These are phyloP conservation scores for Helicoverpa assulta DNA, from an alignment of 2,888 invertebrate genomes.

Conservation along the genomic window DNA sequence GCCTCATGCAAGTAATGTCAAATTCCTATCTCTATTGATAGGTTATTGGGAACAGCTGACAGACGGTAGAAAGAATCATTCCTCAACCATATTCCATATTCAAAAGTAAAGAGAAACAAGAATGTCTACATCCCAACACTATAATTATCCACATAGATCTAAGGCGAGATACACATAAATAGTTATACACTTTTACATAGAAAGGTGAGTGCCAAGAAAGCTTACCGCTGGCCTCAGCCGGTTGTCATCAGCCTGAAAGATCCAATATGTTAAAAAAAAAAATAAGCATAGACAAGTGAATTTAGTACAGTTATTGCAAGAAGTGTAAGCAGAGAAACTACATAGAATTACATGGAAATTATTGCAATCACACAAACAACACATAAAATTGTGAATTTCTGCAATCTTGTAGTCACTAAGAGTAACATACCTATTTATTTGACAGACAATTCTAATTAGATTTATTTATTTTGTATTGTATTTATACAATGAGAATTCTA, in stretches of 20 bases:
- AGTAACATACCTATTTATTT: too few species aligned
- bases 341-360: not conserved
- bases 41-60: too few species aligned
- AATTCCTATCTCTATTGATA: too few species aligned
- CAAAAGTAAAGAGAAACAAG: not conserved
- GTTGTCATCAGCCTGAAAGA: constrained; percentile 83
- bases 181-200: constrained; percentile 41
- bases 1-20: too few species aligned
- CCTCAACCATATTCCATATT: not conserved
- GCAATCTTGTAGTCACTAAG: too few species aligned
- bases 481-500: too few species aligned
- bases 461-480: too few species aligned
- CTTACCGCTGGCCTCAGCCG: constrained; percentile 86
- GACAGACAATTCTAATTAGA: too few species aligned
- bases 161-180: constrained; percentile 17
- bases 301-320: constrained; percentile 34
- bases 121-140: constrained; percentile 4
- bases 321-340: constrained; percentile 31
- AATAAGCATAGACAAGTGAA: constrained; percentile 50
- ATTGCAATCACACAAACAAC: not conserved
- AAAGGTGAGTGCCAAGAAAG: constrained; percentile 50
- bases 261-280: constrained; percentile 68
- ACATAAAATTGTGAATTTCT: not conserved
- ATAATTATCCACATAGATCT: constrained; percentile 8
- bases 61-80: not conserved